phyloP scores from a whole-genome alignment of 1,140 invertebrate genomes.

The Camponotus vicinus region DNA sequence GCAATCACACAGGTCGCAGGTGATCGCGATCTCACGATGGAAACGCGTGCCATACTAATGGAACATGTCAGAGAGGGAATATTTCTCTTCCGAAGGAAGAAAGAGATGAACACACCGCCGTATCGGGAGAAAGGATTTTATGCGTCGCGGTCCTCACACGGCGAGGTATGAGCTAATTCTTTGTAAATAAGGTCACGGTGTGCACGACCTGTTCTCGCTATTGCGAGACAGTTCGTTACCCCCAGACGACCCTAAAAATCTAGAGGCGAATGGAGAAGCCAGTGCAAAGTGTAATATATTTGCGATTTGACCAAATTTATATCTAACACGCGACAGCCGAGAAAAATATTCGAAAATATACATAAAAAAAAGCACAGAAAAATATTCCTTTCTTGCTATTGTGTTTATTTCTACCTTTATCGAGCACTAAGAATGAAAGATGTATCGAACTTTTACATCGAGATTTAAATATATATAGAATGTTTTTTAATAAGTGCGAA shows the following conservation, averaged over 20 bases:
- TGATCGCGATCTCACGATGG: not conserved
- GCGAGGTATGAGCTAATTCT: slow-evolving; percentile 58
- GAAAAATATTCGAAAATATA: not conserved
- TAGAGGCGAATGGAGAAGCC: not conserved
- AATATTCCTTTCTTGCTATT: not conserved
- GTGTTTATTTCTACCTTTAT: not conserved
- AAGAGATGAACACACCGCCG: slow-evolving; percentile 20
- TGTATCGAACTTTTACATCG: not conserved
- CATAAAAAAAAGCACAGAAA: too few relatives aligned
- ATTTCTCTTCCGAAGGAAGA: slow-evolving; percentile 45
- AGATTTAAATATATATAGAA: too few relatives aligned
- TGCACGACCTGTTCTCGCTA: slow-evolving; percentile 39
- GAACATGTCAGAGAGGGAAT: slow-evolving; percentile 45
- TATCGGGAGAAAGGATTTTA: slow-evolving; percentile 70
- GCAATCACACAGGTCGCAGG: not conserved
- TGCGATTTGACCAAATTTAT: not conserved
- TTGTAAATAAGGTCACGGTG: slow-evolving; percentile 57
- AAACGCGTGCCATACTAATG: slow-evolving; percentile 20
- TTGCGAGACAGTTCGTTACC: slow-evolving; percentile 42
- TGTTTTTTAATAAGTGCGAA: too few relatives aligned
- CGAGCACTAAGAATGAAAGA: not conserved
- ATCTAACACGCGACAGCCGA: not conserved
- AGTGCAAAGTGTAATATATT: not conserved
- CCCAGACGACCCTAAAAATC: slow-evolving; percentile 1
- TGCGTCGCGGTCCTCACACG: slow-evolving; percentile 40